These are phyloP conservation scores for Plagiodera versicolora DNA, from an alignment of 2,888 invertebrate species.

Conservation along the genomic window DNA sequence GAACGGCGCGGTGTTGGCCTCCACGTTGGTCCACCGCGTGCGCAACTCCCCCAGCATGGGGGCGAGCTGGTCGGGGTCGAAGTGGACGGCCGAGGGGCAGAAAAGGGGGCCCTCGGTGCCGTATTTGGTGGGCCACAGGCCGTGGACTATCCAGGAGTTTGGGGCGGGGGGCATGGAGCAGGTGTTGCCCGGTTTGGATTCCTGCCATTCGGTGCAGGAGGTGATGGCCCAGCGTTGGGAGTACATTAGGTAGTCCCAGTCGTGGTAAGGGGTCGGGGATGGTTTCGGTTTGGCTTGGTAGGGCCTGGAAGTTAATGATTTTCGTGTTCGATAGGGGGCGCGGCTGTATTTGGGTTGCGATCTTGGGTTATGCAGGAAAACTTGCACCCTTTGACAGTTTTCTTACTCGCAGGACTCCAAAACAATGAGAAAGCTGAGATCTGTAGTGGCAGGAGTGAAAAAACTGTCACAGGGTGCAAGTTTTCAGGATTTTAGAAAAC, in stretches of 20 bases:
- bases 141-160: constrained; percentile 77
- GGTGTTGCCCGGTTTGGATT: constrained; percentile 60
- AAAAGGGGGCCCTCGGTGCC: constrained; percentile 69
- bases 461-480: too few species aligned
- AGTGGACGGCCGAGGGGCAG: constrained; percentile 71
- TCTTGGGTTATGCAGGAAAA: too few species aligned
- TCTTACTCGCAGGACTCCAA: too few species aligned
- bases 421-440: too few species aligned
- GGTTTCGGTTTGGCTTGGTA: constrained; percentile 7
- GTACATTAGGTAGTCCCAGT: constrained; percentile 77
- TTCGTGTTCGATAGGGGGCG: too few species aligned
- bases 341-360: too few species aligned
- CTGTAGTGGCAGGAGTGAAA: too few species aligned
- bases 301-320: constrained; percentile 3
- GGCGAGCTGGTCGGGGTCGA: constrained; percentile 63
- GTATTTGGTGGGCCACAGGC: constrained; percentile 76
- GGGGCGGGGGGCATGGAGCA: constrained; percentile 66
- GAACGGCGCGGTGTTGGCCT: constrained; percentile 58
- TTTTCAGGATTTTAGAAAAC: too few species aligned
- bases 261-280: constrained; percentile 32
- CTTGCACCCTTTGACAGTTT: too few species aligned
- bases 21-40: constrained; percentile 72
- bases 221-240: constrained; percentile 81
- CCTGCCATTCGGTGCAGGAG: constrained; percentile 72
- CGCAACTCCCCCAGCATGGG: constrained; percentile 56